phyloP scores from a whole-genome alignment of 2,113 vertebrate species.

The Aegotheles bennettii region DNA sequence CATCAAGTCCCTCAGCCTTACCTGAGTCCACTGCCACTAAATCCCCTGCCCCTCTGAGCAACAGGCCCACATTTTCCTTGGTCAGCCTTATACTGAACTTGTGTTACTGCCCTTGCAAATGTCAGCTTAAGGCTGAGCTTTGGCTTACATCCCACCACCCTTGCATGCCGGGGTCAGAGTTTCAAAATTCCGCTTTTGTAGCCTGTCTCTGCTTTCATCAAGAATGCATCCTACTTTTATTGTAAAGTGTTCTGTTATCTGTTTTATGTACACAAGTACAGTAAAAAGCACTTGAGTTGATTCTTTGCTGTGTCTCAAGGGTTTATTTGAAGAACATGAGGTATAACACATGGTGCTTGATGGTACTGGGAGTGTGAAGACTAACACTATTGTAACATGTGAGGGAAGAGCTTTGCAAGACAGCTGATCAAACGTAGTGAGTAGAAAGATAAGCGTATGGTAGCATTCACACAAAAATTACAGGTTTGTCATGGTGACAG shows the following conservation, averaged over 20 bases:
- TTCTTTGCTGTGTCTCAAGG: not conserved
- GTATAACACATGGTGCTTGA: not conserved
- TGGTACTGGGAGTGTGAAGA: not conserved
- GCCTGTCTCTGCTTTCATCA: not conserved
- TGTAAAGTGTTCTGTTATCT: not conserved
- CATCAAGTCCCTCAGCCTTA: not conserved
- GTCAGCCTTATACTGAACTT: not conserved
- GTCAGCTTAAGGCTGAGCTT: not conserved
- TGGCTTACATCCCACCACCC: not conserved
- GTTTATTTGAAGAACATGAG: not conserved
- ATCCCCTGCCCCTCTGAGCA: not conserved
- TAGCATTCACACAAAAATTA: no score
- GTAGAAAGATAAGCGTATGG: not conserved
- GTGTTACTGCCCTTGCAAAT: not conserved
- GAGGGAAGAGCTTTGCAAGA: not conserved
- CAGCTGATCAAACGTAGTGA: not conserved
- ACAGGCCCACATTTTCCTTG: not conserved
- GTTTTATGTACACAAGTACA: not conserved
- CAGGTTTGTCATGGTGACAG: not conserved
- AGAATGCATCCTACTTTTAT: not conserved
- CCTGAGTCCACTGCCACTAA: not conserved
- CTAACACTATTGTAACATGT: fast-evolving
- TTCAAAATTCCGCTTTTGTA: not conserved
- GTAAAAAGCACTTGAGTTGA: not conserved
- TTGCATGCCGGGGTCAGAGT: not conserved